Conservation (phyloP, 2,888 invertebrate species). For the Lasioglossum morio region DNA sequence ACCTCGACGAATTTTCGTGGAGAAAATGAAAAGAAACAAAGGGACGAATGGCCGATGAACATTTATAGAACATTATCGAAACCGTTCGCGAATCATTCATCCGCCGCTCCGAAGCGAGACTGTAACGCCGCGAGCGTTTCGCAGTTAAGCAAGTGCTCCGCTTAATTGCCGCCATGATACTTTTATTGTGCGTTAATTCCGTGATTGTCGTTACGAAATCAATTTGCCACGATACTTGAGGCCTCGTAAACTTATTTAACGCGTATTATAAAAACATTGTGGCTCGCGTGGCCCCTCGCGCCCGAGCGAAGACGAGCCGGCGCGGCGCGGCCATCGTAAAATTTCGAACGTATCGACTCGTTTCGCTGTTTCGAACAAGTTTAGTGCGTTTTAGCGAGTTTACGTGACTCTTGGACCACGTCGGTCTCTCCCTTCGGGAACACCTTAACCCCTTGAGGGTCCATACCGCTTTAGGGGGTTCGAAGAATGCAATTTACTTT, state of each 20-base stretch:
- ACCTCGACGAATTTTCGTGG: background rate
- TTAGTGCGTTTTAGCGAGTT: slow-evolving; percentile 19
- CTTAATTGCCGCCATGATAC: slow-evolving; percentile 74
- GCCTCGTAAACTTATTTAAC: slow-evolving; percentile 77
- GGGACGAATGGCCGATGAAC: background rate
- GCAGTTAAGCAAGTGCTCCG: slow-evolving; percentile 67
- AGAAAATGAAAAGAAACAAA: background rate
- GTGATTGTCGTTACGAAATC: slow-evolving; percentile 77
- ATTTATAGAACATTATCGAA: slow-evolving; percentile 23
- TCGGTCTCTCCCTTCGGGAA: background rate
- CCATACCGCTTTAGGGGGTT: background rate
- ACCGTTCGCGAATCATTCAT: slow-evolving; percentile 59
- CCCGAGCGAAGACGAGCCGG: background rate
- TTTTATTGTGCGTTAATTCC: slow-evolving; percentile 76
- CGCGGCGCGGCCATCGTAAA: slow-evolving; percentile 31
- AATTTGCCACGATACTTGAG: slow-evolving; percentile 75
- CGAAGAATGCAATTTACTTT: background rate
- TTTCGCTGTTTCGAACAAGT: slow-evolving; percentile 31
- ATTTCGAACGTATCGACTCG: slow-evolving; percentile 23
- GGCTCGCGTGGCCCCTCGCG: slow-evolving; percentile 51
- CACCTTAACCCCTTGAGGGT: background rate
- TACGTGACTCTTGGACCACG: slow-evolving; percentile 3
- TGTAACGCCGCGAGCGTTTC: slow-evolving; percentile 62
- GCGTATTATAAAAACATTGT: slow-evolving; percentile 76
- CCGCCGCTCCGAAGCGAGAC: slow-evolving; percentile 57